Conservation (phyloP, 2,888 invertebrate species). For the Tetropium fuscum region DNA sequence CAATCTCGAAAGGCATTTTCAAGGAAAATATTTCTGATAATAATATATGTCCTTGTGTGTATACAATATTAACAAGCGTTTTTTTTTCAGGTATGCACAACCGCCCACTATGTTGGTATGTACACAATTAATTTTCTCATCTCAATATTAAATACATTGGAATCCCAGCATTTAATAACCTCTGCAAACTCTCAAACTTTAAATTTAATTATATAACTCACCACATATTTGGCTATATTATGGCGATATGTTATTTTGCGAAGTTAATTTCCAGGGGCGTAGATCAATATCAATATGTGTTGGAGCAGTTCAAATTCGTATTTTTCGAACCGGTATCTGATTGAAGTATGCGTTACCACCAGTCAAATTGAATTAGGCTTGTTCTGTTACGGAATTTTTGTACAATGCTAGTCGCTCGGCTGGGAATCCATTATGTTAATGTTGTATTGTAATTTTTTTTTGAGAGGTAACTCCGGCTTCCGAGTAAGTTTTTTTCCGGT, state of each 20-base stretch:
- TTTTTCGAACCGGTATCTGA: background rate
- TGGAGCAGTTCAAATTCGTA: background rate
- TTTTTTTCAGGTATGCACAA: constrained; percentile 17
- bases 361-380: no score
- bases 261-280: constrained; percentile 5
- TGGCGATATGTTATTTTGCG: constrained; percentile 3
- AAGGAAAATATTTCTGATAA: no score
- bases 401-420: background rate
- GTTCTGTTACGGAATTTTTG: no score
- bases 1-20: no score
- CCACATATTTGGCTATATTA: constrained; percentile 7
- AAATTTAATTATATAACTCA: constrained; percentile 10
- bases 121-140: constrained; percentile 12
- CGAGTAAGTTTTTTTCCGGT: background rate
- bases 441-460: constrained; percentile 4
- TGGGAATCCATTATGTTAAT: constrained; percentile 8
- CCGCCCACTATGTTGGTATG: constrained; percentile 1
- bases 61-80: no score
- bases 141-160: constrained; percentile 15
- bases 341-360: background rate
- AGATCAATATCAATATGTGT: background rate
- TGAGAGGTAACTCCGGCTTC: background rate
- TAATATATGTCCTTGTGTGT: no score
- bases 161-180: constrained; percentile 5
- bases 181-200: constrained; percentile 9